Percentiles rank a stretch among this genome's conserved stretches.
Conservation (phyloP, 2,888 invertebrate species). For the Eupithecia abbreviata region DNA sequence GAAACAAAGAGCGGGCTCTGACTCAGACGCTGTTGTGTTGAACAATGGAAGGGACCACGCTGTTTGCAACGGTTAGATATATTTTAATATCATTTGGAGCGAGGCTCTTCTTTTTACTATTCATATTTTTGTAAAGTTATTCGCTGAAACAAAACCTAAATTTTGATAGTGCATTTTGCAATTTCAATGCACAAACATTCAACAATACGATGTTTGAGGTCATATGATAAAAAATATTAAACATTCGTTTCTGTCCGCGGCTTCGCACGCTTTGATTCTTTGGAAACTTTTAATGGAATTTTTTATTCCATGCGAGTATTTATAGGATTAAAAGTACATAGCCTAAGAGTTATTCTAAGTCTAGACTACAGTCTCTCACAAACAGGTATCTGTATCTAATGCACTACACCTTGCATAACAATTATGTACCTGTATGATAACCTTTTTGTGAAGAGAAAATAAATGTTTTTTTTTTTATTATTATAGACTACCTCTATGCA, state of each 20-base stretch:
- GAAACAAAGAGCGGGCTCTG: constrained; percentile 83
- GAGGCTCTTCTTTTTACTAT: not conserved
- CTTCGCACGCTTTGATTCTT: not conserved
- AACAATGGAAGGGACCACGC: constrained; percentile 90
- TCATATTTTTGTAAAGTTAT: not conserved
- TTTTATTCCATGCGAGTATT: too few relatives aligned
- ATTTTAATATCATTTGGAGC: constrained; percentile 3
- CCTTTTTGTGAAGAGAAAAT: too few relatives aligned
- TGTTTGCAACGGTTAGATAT: constrained; percentile 86
- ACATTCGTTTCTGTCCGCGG: not conserved
- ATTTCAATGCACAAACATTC: not conserved
- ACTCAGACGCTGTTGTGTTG: constrained; percentile 85
- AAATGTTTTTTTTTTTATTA: too few relatives aligned
- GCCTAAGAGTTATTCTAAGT: not conserved
- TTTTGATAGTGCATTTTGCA: not conserved
- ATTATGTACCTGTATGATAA: too few relatives aligned
- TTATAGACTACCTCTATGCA: not conserved
- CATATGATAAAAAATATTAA: not conserved
- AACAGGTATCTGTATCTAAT: too few relatives aligned
- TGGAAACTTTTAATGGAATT: not conserved
- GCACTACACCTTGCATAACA: too few relatives aligned
- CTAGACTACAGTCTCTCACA: too few relatives aligned
- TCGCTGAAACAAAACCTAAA: not conserved
- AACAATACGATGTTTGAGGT: not conserved
- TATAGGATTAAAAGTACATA: not conserved